Conservation (phyloP, 2,888 invertebrate genomes). For the Sinotaia quadrata region DNA sequence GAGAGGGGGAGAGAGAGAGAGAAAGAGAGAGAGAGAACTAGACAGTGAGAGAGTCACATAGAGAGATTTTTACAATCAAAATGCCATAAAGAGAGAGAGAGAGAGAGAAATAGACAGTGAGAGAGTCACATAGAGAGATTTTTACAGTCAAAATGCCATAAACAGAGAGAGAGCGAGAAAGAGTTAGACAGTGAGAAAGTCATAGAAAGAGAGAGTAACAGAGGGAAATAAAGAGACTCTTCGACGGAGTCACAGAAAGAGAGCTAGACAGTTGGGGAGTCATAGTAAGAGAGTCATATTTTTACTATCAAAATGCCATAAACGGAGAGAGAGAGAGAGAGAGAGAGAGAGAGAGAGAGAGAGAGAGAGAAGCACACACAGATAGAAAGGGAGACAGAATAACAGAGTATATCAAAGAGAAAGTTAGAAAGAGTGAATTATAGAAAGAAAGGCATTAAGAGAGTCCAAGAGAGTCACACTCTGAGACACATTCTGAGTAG, state of each 20-base stretch:
- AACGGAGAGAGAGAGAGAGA: background rate
- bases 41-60: conserved; percentile 6
- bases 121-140: conserved; percentile 14
- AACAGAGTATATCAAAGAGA: conserved; percentile 2
- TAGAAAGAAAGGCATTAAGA: background rate
- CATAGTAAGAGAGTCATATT: background rate
- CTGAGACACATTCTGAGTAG: background rate
- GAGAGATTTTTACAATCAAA: too few relatives aligned
- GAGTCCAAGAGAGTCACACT: background rate
- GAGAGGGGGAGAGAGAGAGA: background rate
- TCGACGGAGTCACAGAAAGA: background rate
- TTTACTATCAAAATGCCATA: background rate
- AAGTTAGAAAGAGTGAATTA: background rate
- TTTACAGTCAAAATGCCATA: conserved; percentile 13
- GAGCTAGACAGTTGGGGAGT: background rate
- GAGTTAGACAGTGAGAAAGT: background rate
- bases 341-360: conserved; percentile 12
- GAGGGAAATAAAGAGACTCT: background rate
- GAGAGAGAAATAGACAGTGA: conserved; percentile 15
- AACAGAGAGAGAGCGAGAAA: conserved; percentile 9
- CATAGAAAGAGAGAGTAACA: background rate
- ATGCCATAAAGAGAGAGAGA: too few relatives aligned
- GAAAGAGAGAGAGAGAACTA: conserved; percentile 7
- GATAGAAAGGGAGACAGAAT: background rate
- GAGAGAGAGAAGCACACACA: conserved; percentile 3